phyloP scores from a whole-genome alignment of 2,113 vertebrate genomes.

The Empidonax alnorum region DNA sequence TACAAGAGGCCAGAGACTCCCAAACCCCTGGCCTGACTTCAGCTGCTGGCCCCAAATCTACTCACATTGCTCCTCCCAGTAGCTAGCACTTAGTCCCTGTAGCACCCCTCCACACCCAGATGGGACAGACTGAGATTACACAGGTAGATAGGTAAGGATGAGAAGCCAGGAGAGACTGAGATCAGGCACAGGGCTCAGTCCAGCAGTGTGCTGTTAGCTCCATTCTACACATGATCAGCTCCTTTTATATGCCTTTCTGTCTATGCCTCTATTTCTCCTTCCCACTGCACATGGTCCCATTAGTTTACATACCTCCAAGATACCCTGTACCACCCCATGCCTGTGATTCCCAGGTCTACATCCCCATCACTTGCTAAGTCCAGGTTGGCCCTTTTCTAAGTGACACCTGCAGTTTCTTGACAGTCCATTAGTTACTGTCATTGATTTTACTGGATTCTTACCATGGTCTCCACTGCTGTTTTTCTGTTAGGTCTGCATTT shows the following conservation, averaged over 20 bases:
- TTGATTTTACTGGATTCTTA: neutral
- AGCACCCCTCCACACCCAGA: neutral
- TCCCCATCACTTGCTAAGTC: neutral
- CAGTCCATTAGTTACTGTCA: neutral
- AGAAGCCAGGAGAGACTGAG: neutral
- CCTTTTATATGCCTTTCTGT: neutral
- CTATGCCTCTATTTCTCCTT: neutral
- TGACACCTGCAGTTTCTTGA: neutral
- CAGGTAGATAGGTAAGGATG: neutral
- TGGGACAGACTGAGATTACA: neutral
- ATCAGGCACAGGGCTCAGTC: neutral
- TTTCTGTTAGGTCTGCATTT: neutral
- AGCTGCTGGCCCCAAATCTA: neutral
- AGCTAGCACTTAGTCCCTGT: neutral
- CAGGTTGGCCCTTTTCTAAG: neutral
- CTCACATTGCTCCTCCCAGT: neutral
- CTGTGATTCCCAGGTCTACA: neutral
- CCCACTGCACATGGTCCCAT: neutral
- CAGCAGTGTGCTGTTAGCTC: neutral
- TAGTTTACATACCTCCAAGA: neutral
- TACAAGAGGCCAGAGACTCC: neutral
- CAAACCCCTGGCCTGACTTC: neutral
- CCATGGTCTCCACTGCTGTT: neutral
- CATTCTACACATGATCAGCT: neutral
- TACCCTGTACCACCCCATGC: rapidly evolving